Conservation (phyloP, 2,113 vertebrate species). For the Lagopus muta region DNA sequence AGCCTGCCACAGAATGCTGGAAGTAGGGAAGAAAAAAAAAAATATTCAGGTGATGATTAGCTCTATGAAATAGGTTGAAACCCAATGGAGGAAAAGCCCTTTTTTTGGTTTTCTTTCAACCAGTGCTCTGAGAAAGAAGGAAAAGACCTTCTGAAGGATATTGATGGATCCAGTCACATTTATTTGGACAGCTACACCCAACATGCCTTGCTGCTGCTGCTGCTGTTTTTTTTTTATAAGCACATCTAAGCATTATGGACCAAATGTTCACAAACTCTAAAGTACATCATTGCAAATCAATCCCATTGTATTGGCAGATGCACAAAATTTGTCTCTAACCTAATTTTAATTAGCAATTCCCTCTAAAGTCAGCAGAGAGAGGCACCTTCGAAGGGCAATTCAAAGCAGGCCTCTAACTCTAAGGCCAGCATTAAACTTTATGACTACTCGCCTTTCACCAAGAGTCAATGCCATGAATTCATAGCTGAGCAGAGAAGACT, state of each 20-base stretch:
- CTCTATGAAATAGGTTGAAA: neutral
- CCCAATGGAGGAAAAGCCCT: neutral
- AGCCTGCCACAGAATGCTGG: neutral
- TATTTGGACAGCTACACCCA: neutral
- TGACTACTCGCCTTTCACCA: neutral
- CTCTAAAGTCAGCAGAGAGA: neutral
- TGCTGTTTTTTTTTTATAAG: neutral
- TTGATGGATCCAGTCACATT: neutral
- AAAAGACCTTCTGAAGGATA: neutral
- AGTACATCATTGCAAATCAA: neutral
- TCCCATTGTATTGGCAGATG: neutral
- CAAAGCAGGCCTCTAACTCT: conserved; percentile 6
- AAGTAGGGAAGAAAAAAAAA: neutral
- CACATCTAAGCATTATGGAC: neutral
- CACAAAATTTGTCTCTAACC: neutral
- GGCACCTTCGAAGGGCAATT: neutral
- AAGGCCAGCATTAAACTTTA: conserved; percentile 24
- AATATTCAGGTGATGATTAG: neutral
- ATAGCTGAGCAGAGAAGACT: neutral
- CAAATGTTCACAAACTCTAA: neutral
- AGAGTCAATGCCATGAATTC: conserved; percentile 24
- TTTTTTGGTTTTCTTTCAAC: neutral
- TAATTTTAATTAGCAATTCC: neutral
- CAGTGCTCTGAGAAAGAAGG: neutral
- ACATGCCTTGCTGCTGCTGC: rapidly evolving